A percentile compares a stretch with the other conserved stretches of the same genome.
Evolutionary conservation across 37 sponge, comb jelly and placozoan genomes (phyloP).

Genomic region (Ianthella basta): DNA sequence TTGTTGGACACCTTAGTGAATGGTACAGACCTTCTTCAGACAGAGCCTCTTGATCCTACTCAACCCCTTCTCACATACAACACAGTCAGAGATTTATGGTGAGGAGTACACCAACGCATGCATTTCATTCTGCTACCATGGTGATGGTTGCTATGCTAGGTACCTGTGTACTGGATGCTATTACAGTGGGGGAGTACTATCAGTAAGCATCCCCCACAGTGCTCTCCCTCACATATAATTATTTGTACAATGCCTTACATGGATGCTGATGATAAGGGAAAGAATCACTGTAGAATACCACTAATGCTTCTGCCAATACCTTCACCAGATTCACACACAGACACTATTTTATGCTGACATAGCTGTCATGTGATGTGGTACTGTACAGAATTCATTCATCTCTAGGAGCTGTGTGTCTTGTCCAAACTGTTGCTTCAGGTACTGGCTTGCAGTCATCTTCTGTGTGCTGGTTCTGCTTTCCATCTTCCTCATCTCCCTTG

Average conservation of each 20-base stretch:
- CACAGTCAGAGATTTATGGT: background rate
- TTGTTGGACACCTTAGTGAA: background rate
- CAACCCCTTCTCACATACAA: slow-evolving; percentile 12
- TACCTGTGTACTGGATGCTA: too few species aligned
- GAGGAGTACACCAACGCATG: background rate
- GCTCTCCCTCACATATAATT: too few species aligned
- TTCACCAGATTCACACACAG: too few species aligned
- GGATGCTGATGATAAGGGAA: too few species aligned
- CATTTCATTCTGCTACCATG: background rate
- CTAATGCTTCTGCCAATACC: too few species aligned
- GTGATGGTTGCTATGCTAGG: background rate
- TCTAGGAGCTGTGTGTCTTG: too few species aligned
- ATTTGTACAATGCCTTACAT: too few species aligned
- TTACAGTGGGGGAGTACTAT: too few species aligned
- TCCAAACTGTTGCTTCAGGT: background rate
- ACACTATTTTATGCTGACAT: too few species aligned
- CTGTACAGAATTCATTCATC: too few species aligned
- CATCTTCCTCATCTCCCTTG: background rate
- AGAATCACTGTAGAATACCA: too few species aligned
- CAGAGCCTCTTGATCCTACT: background rate
- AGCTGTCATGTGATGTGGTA: background rate
- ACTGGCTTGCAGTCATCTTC: background rate
- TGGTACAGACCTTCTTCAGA: background rate
- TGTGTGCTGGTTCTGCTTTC: background rate
- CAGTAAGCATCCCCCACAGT: too few species aligned